A percentile compares a stretch with the other conserved stretches of the same genome.
These are phyloP conservation scores for Dendrolimus kikuchii DNA, from an alignment of 1,140 invertebrate genomes.

Conservation along the genomic window DNA sequence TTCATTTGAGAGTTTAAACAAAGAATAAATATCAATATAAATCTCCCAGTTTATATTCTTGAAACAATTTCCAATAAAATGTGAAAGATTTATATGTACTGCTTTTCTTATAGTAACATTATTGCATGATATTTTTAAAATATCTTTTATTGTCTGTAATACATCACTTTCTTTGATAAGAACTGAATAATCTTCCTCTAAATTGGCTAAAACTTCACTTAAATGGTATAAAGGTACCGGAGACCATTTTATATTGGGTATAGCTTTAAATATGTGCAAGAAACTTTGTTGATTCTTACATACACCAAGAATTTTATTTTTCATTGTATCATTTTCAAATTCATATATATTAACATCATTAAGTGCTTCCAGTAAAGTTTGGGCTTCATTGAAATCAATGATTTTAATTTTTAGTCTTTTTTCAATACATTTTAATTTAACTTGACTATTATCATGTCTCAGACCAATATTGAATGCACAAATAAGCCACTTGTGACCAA, in stretches of 20 bases:
- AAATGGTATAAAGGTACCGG: slow-evolving; percentile 52
- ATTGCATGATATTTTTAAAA: slow-evolving; percentile 49
- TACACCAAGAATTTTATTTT: slow-evolving; percentile 18
- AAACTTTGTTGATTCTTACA: slow-evolving; percentile 26
- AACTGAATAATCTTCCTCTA: slow-evolving; percentile 12
- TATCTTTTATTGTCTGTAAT: slow-evolving; percentile 22
- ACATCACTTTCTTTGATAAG: slow-evolving; percentile 12
- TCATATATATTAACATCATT: slow-evolving; percentile 54
- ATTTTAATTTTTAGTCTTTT: slow-evolving; percentile 33
- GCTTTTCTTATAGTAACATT: slow-evolving; percentile 47
- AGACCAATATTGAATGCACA: slow-evolving; percentile 50
- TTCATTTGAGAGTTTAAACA: slow-evolving; percentile 10
- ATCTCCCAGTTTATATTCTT: slow-evolving; percentile 29
- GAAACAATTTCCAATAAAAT: slow-evolving; percentile 37
- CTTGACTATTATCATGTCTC: slow-evolving; percentile 50
- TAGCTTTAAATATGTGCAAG: slow-evolving; percentile 28
- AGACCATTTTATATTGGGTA: slow-evolving; percentile 43
- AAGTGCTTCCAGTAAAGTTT: slow-evolving; percentile 34
- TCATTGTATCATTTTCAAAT: slow-evolving; percentile 23
- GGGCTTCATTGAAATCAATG: slow-evolving; percentile 26
- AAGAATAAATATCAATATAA: slow-evolving; percentile 23
- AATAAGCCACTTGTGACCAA: slow-evolving; percentile 43
- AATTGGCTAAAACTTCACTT: slow-evolving; percentile 26
- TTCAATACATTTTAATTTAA: slow-evolving; percentile 43
- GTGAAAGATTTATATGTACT: slow-evolving; percentile 34